Base-by-base conservation (phyloP, 2,797 vertebrate genomes). In the Pseudomugil tenellus region DNA sequence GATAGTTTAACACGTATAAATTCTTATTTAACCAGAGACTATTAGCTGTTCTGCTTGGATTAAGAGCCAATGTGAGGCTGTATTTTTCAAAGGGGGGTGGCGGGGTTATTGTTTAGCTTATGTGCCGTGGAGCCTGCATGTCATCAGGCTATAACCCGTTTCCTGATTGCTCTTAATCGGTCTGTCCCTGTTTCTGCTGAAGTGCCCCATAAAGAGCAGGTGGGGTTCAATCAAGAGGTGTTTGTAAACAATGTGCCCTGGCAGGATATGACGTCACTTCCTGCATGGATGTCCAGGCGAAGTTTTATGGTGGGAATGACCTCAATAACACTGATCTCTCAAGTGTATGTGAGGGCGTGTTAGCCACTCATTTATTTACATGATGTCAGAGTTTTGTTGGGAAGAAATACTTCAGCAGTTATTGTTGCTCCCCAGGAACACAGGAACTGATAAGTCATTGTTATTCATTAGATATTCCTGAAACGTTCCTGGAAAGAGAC, bases 191-290 rank as follows among this genome's bases (percentile, higher is more conserved):
- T 66, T 81, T 48, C 39, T 41, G 65, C 58, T 54, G 58, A 51
- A 51, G 68, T 46, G 63, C 73, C 62, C 31, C 54, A 26, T 55
- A 10, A 60, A 70, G 67, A 65, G 59, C 48, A 67, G 79, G 67
- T 16, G 21, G 48, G 54, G 41, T 70, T 72, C 79, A 90, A 74
- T 89, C 80, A 86, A 10, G 54, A 67, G 57, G 56, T 79, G 76
- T 88, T 89, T 76, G 87, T 92, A 90, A 91, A 90, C 85, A 87
- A 76, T 78, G 68, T 82, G 72, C 87, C 81, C 68, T 59, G 53
- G 68, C 83, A 90, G 91, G 91, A 91, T 74, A 85, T 89, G 80
- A 69, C 82, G 83, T 87, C 82, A 85, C 71, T 84, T 94, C 91
- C 89, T 89, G 58, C 37, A 68, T 72, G 74, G 61, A 81, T 84